Evolutionary conservation across 2,888 invertebrate genomes (phyloP).

Genomic region (Gerris lacustris): DNA sequence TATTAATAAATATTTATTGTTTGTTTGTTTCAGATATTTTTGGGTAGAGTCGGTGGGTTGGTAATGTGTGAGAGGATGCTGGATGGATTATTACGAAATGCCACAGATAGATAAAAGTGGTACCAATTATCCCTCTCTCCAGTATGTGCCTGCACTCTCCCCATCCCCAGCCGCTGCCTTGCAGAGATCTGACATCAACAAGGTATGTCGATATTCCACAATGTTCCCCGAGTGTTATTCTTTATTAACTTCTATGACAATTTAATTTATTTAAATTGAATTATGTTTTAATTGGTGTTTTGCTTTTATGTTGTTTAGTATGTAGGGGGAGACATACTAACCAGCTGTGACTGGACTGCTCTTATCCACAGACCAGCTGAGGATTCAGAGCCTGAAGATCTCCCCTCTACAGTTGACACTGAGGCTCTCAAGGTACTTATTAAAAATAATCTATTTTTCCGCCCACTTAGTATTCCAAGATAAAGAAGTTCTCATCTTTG

Average conservation of each 20-base stretch:
- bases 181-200: conserved; percentile 23
- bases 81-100: conserved; percentile 33
- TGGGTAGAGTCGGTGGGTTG: neutral
- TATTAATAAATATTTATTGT: neutral
- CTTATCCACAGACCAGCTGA: conserved; percentile 36
- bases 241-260: too few relatives aligned
- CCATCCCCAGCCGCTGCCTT: conserved; percentile 14
- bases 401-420: conserved; percentile 55
- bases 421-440: conserved; percentile 45
- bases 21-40: neutral
- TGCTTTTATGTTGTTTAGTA: conserved; percentile 6
- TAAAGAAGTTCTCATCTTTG: too few relatives aligned
- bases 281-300: too few relatives aligned
- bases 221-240: too few relatives aligned
- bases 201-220: conserved; percentile 14
- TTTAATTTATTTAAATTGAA: too few relatives aligned
- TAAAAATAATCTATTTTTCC: neutral
- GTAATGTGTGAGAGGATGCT: conserved; percentile 17
- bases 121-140: conserved; percentile 28
- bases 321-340: conserved; percentile 31
- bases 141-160: conserved; percentile 23
- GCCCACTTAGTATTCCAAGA: too few relatives aligned
- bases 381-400: conserved; percentile 49
- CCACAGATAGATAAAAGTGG: conserved; percentile 33
- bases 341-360: conserved; percentile 35